These are phyloP conservation scores for Eucera pruinosa DNA, from an alignment of 2,888 invertebrate genomes.

Conservation along the genomic window DNA sequence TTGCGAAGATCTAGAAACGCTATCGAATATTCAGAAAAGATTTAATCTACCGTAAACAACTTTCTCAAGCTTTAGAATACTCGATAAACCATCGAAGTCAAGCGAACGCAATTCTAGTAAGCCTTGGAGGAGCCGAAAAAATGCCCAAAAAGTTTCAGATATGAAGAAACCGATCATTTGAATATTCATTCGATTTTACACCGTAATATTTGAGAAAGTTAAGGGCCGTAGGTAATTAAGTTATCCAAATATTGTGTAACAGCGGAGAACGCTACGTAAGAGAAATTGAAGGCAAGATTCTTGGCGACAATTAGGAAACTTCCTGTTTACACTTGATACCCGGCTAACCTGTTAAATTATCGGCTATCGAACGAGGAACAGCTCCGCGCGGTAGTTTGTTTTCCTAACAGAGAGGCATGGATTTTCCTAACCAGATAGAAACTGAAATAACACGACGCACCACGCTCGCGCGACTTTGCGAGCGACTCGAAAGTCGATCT, in stretches of 20 bases:
- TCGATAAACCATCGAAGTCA: not conserved
- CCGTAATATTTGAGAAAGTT: not conserved
- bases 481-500: no score
- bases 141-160: not conserved
- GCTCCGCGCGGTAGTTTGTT: no score
- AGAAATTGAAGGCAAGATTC: slow-evolving; percentile 11
- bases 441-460: no score
- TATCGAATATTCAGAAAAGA: not conserved
- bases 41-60: not conserved
- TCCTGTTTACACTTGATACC: slow-evolving; percentile 21
- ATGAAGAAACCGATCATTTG: not conserved
- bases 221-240: no score
- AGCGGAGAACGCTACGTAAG: no score
- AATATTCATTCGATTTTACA: not conserved
- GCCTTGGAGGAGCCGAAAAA: not conserved
- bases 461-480: no score
- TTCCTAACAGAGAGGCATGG: no score
- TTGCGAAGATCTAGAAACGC: not conserved
- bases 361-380: no score
- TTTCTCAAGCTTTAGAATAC: not conserved
- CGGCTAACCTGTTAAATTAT: slow-evolving; percentile 2
- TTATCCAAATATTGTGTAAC: no score
- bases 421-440: no score
- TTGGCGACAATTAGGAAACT: not conserved
- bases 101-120: not conserved